Base-by-base conservation (phyloP, 1,140 invertebrate species). In the Drosophila sp. region DNA sequence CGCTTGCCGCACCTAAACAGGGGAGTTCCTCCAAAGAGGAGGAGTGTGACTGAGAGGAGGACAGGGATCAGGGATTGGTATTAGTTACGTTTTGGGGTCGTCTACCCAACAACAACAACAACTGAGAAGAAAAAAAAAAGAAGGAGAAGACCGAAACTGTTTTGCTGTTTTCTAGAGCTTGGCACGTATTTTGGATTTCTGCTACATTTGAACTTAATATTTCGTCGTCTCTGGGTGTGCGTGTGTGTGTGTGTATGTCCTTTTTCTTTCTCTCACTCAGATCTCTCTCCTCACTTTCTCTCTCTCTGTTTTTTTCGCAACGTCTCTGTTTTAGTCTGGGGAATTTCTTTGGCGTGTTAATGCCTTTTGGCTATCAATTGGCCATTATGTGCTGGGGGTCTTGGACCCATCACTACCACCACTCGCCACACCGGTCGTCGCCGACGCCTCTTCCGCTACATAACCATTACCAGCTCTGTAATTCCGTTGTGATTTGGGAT, bases 171-270 rank as follows among this genome's bases (percentile, higher is more conserved):
- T 83, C 82, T 86, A 82, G 80, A 80, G 73, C 83, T 72, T 86
- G 84, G 83, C 83, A 87, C 83, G 83, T 87, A 86, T 83, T 80
- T 80, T 89, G 83, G 84, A 87, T 87, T 87, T 87, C 84, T 87
- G 84, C 84, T 87, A 89, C 84, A 87, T 87, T 87, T 87, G 84
- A 87, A 87, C 84, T 89, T 89, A 89, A 89, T 89, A 89, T 89
- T 89, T 87, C 44, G 44, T 50, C 44, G 65, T 66, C 58, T 76
- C 62, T 69, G 30, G 41, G 64, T 56, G 61, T 62, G 55, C 30
- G 73, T 55, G 35, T 30, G 56, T 67, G 25, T 56, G 38, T 17
- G 29, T 23, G 47, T 69, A 70, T 78, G 38, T 68, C 41, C 33
- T 35, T 35, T 25, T 32, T 25, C 60, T 47, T 4, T 23, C 40